Evolutionary conservation across 2,113 vertebrate genomes (phyloP).

Genomic region (Oryzias javanicus): DNA sequence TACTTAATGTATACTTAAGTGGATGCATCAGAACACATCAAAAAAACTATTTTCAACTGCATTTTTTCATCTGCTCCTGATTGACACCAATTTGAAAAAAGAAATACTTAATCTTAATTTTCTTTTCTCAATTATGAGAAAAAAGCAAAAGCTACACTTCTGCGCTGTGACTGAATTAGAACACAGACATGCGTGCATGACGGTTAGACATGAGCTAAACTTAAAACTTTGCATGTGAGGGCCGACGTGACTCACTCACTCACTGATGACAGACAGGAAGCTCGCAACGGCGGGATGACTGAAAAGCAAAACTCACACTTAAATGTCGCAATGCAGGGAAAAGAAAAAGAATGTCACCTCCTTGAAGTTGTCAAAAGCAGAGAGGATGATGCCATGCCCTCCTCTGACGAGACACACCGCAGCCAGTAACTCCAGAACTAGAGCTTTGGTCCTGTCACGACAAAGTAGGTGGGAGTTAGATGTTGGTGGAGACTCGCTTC

Average conservation of each 20-base stretch:
- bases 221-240: conserved; percentile 13
- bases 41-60: too few species aligned
- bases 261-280: conserved; percentile 36
- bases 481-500: not conserved
- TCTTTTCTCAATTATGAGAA: too few species aligned
- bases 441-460: conserved; percentile 87
- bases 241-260: conserved; percentile 7
- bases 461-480: not conserved
- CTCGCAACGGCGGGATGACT: conserved; percentile 9
- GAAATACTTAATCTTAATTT: too few species aligned
- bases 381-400: conserved; percentile 93
- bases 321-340: not conserved
- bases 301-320: conserved; percentile 3
- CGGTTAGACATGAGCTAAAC: conserved; percentile 17
- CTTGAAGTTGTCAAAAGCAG: conserved; percentile 92
- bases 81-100: too few species aligned
- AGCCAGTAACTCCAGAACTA: conserved; percentile 91
- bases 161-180: not conserved
- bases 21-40: too few species aligned
- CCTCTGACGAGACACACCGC: conserved; percentile 93
- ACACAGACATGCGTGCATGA: not conserved
- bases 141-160: not conserved
- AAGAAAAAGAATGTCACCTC: conserved; percentile 75
- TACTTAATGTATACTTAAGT: too few species aligned
- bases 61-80: too few species aligned